Base-by-base conservation (phyloP, 1,140 invertebrate genomes). In the Rhynchophorus ferrugineus region DNA sequence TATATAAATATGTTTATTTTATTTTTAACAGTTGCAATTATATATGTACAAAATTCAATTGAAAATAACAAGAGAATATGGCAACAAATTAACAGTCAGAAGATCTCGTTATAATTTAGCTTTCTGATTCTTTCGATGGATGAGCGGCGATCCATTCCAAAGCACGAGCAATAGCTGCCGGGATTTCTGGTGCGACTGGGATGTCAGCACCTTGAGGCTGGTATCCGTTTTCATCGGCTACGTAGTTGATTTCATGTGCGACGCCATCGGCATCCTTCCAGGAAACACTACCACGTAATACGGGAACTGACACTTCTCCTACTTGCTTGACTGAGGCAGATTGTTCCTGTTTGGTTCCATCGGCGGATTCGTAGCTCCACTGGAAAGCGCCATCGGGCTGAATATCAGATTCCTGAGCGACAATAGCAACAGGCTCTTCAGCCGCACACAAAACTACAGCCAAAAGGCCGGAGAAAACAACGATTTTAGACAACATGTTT, bases 381-480 rank as follows among this genome's bases (percentile, higher is more conserved):
- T 19, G 5, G 13, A 38, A 38, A 5, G 24, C 5, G 11, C 24
- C 24, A 11, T 29, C 24, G 5, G 24, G 24, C 11, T 29, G 24
- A 5, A 38, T 13, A 5, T 38, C 37, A 13, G n/a, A 14, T 6
- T 38, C 37, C 13, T 38, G 37, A 14, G 37, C 37, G 5, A 38
- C 5, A 13, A 38, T 19, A 6, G 37, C 5, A 6, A 38, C 37
- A 6, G 37, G 37, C 18, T 38, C 37, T n/a, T 81, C 81, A 60
- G 83, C 80, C 0, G 72, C 78, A 38, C 36, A 6, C 5, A 29
- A 11, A 5, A 29, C 24, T 29, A 29, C 11, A 11, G 24, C 24
- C 24, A 29, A 29, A 29, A 29, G 24, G 13, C 37, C 17, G 13
- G 18, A 14, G 5, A 38, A 6, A 5, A 38, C 37, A 14, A 7